These are phyloP conservation scores for Hydrotaea diabolus DNA, from an alignment of 2,888 invertebrate genomes.

Conservation along the genomic window DNA sequence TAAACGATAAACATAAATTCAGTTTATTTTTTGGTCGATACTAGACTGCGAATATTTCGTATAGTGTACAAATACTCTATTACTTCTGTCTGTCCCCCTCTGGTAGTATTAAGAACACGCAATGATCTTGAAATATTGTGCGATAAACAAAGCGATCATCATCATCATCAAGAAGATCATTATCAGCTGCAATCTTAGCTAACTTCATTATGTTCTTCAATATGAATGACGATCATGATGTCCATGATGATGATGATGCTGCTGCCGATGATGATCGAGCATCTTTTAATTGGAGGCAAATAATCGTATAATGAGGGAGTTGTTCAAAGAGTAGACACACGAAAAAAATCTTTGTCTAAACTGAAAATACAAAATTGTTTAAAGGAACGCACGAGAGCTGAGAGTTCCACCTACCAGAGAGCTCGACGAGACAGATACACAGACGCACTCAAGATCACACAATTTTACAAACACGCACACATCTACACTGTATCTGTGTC, in stretches of 20 bases:
- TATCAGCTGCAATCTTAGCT: background rate
- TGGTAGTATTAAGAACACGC: conserved; percentile 24
- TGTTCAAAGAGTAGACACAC: background rate
- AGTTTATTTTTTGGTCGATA: background rate
- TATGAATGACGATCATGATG: background rate
- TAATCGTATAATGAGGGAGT: conserved; percentile 23
- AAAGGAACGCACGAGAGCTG: background rate
- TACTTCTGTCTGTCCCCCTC: no score
- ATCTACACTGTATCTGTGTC: background rate
- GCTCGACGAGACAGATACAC: background rate
- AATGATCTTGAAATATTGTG: conserved; percentile 14
- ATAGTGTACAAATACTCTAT: background rate
- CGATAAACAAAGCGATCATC: background rate
- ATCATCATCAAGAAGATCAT: conserved; percentile 2
- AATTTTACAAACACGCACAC: background rate
- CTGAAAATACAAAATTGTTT: background rate
- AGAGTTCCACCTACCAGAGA: conserved; percentile 16
- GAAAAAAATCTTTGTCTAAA: background rate
- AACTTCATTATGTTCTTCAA: no score
- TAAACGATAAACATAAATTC: conserved; percentile 5
- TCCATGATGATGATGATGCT: background rate
- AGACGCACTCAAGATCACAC: background rate
- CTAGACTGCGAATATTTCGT: background rate
- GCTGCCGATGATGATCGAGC: conserved; percentile 34
- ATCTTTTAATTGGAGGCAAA: conserved; percentile 52